Conservation (phyloP, 1,140 invertebrate species). For the Atta cephalotes region DNA sequence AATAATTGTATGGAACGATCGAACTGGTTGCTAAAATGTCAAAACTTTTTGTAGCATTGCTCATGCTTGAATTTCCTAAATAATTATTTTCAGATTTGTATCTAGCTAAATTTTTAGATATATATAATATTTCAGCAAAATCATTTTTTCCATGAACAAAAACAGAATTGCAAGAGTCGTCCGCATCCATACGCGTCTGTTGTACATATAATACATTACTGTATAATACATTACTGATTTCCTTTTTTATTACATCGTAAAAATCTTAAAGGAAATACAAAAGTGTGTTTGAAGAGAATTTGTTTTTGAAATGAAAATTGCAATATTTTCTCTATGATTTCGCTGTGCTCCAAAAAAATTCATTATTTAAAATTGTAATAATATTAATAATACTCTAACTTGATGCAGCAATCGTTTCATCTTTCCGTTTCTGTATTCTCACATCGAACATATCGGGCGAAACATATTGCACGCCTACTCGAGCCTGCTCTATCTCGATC, state of each 20-base stretch:
- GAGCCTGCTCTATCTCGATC: constrained; percentile 50
- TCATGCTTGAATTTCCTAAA: too few species aligned
- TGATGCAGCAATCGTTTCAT: not conserved
- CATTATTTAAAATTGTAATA: not conserved
- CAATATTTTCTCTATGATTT: not conserved
- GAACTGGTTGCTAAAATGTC: too few species aligned
- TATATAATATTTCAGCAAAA: too few species aligned
- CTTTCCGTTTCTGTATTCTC: not conserved
- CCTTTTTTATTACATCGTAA: not conserved
- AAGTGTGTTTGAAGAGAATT: not conserved
- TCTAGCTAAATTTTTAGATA: too few species aligned
- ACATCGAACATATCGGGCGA: constrained; percentile 8
- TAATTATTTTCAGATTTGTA: too few species aligned
- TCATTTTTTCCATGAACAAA: not conserved
- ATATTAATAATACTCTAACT: not conserved
- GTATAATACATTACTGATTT: not conserved
- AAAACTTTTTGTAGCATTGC: too few species aligned
- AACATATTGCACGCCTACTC: constrained; percentile 11
- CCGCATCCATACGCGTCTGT: not conserved
- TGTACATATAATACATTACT: too few species aligned
- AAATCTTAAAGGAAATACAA: not conserved
- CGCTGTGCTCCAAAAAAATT: not conserved
- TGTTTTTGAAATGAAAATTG: not conserved
- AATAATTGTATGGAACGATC: too few species aligned
- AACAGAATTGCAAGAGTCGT: not conserved